phyloP scores from a whole-genome alignment of 2,888 invertebrate species.

The Thereva nobilitata region DNA sequence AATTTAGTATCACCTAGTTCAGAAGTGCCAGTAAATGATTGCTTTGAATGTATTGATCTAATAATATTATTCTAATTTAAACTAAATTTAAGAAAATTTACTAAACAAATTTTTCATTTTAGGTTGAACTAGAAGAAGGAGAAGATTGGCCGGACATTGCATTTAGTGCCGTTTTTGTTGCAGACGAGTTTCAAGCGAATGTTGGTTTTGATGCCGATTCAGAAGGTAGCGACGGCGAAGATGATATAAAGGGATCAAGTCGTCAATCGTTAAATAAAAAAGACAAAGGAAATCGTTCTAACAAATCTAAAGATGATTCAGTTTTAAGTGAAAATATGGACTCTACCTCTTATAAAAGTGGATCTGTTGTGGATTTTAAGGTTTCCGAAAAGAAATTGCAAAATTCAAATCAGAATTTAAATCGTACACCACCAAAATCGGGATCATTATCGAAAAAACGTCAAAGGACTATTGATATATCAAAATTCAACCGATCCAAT shows the following conservation, averaged over 20 bases:
- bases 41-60: too few species aligned
- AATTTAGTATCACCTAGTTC: too few species aligned
- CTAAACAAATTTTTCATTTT: slow-evolving; percentile 1
- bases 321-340: slow-evolving; percentile 45
- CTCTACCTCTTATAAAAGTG: slow-evolving; percentile 28
- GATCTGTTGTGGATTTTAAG: slow-evolving; percentile 27
- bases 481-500: slow-evolving; percentile 72
- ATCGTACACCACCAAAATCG: slow-evolving; percentile 32
- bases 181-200: slow-evolving; percentile 43
- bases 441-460: slow-evolving; percentile 59
- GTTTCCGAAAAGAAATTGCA: slow-evolving; percentile 22
- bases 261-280: slow-evolving; percentile 1
- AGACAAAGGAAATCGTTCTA: slow-evolving; percentile 22
- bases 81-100: too few species aligned
- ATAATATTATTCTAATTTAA: too few species aligned
- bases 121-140: slow-evolving; percentile 45
- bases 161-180: slow-evolving; percentile 14
- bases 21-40: too few species aligned
- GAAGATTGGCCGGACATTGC: slow-evolving; percentile 41
- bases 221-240: slow-evolving; percentile 61
- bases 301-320: slow-evolving; percentile 48
- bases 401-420: slow-evolving; percentile 38
- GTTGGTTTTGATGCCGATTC: slow-evolving; percentile 67
- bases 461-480: slow-evolving; percentile 62
- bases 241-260: slow-evolving; percentile 46